Conservation (phyloP, 2,888 invertebrate genomes). For the Isoperla grammatica region DNA sequence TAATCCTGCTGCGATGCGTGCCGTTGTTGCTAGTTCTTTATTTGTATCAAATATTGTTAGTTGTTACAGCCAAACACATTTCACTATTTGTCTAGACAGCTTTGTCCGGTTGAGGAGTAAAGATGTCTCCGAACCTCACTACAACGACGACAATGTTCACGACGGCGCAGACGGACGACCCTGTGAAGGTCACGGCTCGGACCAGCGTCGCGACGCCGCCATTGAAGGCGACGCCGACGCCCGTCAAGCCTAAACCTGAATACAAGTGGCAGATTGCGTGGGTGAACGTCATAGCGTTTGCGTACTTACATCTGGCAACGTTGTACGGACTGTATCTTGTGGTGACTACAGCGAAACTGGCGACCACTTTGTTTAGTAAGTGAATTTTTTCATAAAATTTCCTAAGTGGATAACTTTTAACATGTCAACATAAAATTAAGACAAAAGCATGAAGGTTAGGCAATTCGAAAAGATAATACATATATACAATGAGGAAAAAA, state of each 20-base stretch:
- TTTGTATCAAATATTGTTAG: too few relatives aligned
- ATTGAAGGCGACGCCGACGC: not conserved
- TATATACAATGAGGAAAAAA: too few relatives aligned
- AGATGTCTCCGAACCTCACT: slow-evolving; percentile 2
- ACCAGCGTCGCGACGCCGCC: not conserved
- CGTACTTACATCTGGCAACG: slow-evolving; percentile 61
- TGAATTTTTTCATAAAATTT: too few relatives aligned
- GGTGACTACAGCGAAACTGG: slow-evolving; percentile 45
- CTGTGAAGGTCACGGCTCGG: not conserved
- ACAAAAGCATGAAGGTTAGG: too few relatives aligned
- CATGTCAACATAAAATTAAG: too few relatives aligned
- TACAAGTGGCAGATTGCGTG: slow-evolving; percentile 65
- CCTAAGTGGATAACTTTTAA: too few relatives aligned
- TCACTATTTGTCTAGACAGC: too few relatives aligned
- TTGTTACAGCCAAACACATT: too few relatives aligned
- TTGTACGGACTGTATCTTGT: slow-evolving; percentile 58
- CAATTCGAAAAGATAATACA: too few relatives aligned
- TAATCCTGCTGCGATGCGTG: too few relatives aligned
- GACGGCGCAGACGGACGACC: not conserved
- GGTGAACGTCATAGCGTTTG: slow-evolving; percentile 69
- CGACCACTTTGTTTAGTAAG: slow-evolving; percentile 39
- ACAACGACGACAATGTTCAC: slow-evolving; percentile 10
- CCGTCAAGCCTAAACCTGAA: not conserved
- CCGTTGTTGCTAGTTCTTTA: too few relatives aligned
- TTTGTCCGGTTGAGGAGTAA: too few relatives aligned